Conservation (phyloP, 2,797 vertebrate genomes). For the Sebastes itinus region DNA sequence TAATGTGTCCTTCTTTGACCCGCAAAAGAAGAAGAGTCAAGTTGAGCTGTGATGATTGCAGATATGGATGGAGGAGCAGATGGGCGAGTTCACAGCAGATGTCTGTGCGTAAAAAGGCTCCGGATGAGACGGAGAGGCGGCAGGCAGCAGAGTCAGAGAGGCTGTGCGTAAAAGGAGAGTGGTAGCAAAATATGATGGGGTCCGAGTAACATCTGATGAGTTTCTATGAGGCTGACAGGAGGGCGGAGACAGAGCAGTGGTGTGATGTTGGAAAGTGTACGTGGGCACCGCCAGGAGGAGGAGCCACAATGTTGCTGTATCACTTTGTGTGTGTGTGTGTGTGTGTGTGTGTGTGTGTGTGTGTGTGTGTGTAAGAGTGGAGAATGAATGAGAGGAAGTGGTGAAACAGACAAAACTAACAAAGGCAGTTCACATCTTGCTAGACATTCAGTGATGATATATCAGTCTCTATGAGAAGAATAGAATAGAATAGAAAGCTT, state of each 20-base stretch:
- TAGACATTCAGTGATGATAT: background rate
- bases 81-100: background rate
- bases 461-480: background rate
- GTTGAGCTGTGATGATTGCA: background rate
- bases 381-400: background rate
- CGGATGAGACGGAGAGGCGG: background rate
- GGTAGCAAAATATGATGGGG: slow-evolving; percentile 12
- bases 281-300: slow-evolving; percentile 51
- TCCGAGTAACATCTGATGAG: slow-evolving; percentile 32
- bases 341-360: background rate
- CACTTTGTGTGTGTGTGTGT: slow-evolving; percentile 6
- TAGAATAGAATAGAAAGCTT: no score
- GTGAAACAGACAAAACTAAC: background rate
- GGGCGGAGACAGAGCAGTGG: slow-evolving; percentile 79
- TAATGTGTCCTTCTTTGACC: background rate
- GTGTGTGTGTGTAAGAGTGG: background rate
- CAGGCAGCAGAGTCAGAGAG: background rate
- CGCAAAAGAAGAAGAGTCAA: background rate
- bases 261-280: slow-evolving; percentile 78
- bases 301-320: slow-evolving; percentile 41
- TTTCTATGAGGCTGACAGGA: slow-evolving; percentile 50
- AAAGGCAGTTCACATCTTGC: background rate
- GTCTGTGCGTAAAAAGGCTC: slow-evolving; percentile 1
- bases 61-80: background rate
- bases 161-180: slow-evolving; percentile 18